Conservation (phyloP, 2,888 invertebrate genomes). For the Ophion slaviceki region DNA sequence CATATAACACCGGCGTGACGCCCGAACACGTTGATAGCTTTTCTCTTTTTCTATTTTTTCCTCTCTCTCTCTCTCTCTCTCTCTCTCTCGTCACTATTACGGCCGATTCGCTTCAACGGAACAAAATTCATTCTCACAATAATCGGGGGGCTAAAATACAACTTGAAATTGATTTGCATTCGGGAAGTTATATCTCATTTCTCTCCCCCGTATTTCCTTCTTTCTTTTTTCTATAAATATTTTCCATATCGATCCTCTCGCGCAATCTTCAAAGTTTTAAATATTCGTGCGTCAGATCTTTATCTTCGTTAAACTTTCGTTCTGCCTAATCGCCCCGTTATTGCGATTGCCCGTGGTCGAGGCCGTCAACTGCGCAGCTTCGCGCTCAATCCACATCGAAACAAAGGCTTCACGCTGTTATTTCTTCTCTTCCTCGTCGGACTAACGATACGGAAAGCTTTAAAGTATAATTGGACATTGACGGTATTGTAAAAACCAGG, state of each 20-base stretch:
- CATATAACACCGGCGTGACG: slow-evolving; percentile 79
- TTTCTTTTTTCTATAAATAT: slow-evolving; percentile 41
- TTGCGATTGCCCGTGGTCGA: slow-evolving; percentile 59
- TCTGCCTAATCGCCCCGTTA: slow-evolving; percentile 43
- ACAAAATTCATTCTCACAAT: slow-evolving; percentile 27
- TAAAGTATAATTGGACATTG: slow-evolving; percentile 52
- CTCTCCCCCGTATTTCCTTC: background rate
- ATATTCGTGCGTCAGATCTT: slow-evolving; percentile 56
- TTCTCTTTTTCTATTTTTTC: slow-evolving; percentile 13
- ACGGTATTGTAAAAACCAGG: slow-evolving; percentile 62
- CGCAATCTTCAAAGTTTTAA: slow-evolving; percentile 27
- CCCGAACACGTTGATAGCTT: slow-evolving; percentile 76
- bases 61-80: slow-evolving; percentile 16
- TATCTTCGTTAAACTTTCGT: slow-evolving; percentile 41
- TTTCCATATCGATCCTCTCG: slow-evolving; percentile 37
- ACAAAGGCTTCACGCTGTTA: slow-evolving; percentile 6
- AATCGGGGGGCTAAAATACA: slow-evolving; percentile 44
- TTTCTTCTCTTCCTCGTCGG: background rate
- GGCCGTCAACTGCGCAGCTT: slow-evolving; percentile 33
- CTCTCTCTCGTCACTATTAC: slow-evolving; percentile 48
- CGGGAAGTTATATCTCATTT: slow-evolving; percentile 36
- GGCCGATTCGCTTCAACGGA: slow-evolving; percentile 41
- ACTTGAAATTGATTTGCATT: slow-evolving; percentile 39
- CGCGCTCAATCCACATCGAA: slow-evolving; percentile 23
- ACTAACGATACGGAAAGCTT: slow-evolving; percentile 55